Base-by-base conservation (phyloP, 2,888 invertebrate genomes). In the Sinodicranocentrus sp. region DNA sequence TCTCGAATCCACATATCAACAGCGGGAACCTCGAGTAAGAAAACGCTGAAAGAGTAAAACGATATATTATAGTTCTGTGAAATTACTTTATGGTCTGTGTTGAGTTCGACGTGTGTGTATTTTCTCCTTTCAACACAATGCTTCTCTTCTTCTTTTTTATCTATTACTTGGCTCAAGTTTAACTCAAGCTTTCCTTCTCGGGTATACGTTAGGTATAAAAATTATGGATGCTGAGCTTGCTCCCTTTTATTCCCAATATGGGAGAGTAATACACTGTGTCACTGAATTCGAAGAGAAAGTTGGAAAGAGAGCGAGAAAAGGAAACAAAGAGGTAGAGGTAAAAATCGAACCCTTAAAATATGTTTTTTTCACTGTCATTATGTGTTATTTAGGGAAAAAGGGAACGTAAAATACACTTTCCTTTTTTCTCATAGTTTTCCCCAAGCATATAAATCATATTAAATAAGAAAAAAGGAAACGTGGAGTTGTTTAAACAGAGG, bases 311-410 rank as follows among this genome's bases (percentile, higher is more conserved):
- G n/a, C n/a, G 26, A 59, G 26, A 15, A 59, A 59, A 59, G 39
- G 33, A 39, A 65, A 28, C 2, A 23, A 65, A 65, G 44, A 43
- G 43, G 10, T 33, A 2, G 39, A 39, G 48, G 48, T 10, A 76
- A 76, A 77, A 68, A 77, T 67, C 26, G 68, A 77, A 65, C 39
- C 68, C 23, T 13, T 65, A 17, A 67, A 77, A 77, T 77, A 59
- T 33, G 77, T 44, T 77, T 52, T 67, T 68, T 68, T 33, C n/a
- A 15, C 67, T 77, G 77, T 68, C 77, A 68, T 77, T 77, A 77
- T 39, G 21, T 57, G 59, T 77, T 77, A 77, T 68, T 77, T 77
- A 68, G 59, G 44, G 25, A 63, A 63, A 39, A 76, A 54, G 39
- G 48, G 39, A 76, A 39, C 54, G 68, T 15, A 57, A 76, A 77